Evolutionary conservation across 2,797 vertebrate species (phyloP), one percentile per base, ranked within the genome.

Genomic region (Sciurus carolinensis): DNA sequence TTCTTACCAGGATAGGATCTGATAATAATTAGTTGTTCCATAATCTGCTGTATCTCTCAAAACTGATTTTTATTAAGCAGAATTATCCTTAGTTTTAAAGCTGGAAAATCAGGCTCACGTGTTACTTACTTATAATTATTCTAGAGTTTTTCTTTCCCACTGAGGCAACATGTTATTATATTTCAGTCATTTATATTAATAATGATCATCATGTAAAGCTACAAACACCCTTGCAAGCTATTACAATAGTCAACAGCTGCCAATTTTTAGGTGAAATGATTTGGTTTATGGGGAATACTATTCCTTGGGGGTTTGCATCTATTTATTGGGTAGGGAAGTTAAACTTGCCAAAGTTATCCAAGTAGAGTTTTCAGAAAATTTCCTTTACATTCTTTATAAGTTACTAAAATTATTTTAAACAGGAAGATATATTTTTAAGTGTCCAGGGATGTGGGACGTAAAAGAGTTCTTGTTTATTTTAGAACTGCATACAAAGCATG

Each of bases 11-110:
- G 36, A 95, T 36, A 95, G 50, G 71, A 6, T 86, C 54, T 90
- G 75, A 59, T 95, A 44, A 73, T 93, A 97, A 97, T 97, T 97
- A 97, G 80, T 82, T 90, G 44, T 94, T 95, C 47, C 95, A 57
- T 87, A 97, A 87, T 93, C 91, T 94, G 57, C 72, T 79, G 7
- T n/a, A 80, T 89, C 69, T 90, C 77, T 95, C 94, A 93, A 97
- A 96, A 93, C 13, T 91, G 50, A 90, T 82, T 93, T 95, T 81
- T 91, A 81, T 95, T 91, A 91, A 91, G 62, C n/a, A 85, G 82
- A 92, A 95, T 91, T 71, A 71, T 54, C 47, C 14, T 81, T 57
- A 88, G 20, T 80, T 75, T 93, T 87, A 92, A 95, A 87, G n/a
- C 33, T 62, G 33, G 50, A 28, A 82, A 81, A 80, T 91, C 39